Evolutionary conservation across 2,888 invertebrate genomes (phyloP).

Genomic region (Patella caerulea): DNA sequence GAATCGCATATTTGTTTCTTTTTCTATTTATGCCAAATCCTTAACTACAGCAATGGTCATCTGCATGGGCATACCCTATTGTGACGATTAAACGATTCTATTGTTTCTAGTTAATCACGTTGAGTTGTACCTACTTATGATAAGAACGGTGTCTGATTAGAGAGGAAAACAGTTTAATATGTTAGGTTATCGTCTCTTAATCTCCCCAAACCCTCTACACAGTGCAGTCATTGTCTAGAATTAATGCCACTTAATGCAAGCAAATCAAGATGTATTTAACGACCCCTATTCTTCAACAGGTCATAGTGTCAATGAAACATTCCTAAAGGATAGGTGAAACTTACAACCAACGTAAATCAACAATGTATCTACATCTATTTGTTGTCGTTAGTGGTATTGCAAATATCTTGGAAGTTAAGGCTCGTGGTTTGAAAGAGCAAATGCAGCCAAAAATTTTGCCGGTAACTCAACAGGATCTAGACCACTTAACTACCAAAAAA

Average conservation of each 20-base stretch:
- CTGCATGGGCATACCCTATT: not conserved
- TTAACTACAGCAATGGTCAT: no score
- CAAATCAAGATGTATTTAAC: not conserved
- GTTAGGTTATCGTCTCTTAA: not conserved
- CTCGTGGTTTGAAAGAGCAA: not conserved
- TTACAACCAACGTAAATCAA: no score
- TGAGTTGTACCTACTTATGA: constrained; percentile 2
- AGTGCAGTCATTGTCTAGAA: not conserved
- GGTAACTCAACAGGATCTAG: not conserved
- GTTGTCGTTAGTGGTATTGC: not conserved
- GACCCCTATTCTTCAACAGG: not conserved
- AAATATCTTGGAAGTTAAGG: not conserved
- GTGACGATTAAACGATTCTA: constrained; percentile 5
- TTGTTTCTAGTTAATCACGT: constrained; percentile 1
- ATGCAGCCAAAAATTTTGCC: not conserved
- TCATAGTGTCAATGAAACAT: not conserved
- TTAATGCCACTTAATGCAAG: constrained; percentile 13
- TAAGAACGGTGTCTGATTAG: constrained; percentile 2
- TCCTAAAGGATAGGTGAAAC: no score
- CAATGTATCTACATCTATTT: no score
- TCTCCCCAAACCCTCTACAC: not conserved
- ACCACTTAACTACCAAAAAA: not conserved
- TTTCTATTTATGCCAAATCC: no score
- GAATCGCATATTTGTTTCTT: no score
- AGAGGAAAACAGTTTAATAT: constrained; percentile 2